Percentiles rank a stretch among this genome's conserved stretches.
Evolutionary conservation across 2,797 vertebrate species (phyloP).

Genomic region (Serranus cabrilla): DNA sequence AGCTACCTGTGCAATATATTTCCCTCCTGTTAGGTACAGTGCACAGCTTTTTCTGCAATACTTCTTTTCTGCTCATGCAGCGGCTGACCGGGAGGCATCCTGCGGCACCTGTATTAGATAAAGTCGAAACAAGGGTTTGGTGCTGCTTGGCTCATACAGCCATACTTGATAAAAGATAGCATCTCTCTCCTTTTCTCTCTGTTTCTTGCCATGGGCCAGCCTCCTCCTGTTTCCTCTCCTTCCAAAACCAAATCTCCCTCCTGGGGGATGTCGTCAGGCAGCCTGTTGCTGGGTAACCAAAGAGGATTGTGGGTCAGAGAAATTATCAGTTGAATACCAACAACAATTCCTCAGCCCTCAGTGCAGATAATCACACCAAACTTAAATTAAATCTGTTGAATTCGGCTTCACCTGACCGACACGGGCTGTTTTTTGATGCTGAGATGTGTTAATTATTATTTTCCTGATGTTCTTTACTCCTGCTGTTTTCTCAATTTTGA

Average conservation of each 20-base stretch:
- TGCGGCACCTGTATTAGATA: constrained; percentile 62
- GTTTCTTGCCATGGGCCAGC: constrained; percentile 51
- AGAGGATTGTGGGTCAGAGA: constrained; percentile 73
- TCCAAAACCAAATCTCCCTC: constrained; percentile 77
- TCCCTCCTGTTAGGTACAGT: constrained; percentile 25
- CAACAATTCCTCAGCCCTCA: constrained; percentile 42
- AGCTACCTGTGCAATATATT: constrained; percentile 37
- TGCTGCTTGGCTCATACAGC: constrained; percentile 50
- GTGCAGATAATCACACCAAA: constrained; percentile 34
- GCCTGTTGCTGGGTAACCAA: constrained; percentile 82
- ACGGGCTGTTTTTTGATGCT: not conserved
- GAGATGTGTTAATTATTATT: not conserved
- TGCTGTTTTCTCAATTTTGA: not conserved
- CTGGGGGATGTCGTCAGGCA: constrained; percentile 66
- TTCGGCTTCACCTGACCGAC: constrained; percentile 4
- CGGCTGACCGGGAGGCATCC: constrained; percentile 60
- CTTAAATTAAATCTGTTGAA: constrained; percentile 9
- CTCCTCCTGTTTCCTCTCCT: constrained; percentile 63
- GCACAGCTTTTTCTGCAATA: constrained; percentile 33
- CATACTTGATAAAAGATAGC: constrained; percentile 60
- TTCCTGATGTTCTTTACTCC: not conserved
- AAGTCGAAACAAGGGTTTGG: constrained; percentile 59
- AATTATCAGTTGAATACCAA: constrained; percentile 81
- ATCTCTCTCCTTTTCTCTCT: constrained; percentile 56
- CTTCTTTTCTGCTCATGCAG: constrained; percentile 14